Evolutionary conservation across 1,140 invertebrate species (phyloP), one percentile per base, ranked within the genome.

Genomic region (Hormaphis cornu): DNA sequence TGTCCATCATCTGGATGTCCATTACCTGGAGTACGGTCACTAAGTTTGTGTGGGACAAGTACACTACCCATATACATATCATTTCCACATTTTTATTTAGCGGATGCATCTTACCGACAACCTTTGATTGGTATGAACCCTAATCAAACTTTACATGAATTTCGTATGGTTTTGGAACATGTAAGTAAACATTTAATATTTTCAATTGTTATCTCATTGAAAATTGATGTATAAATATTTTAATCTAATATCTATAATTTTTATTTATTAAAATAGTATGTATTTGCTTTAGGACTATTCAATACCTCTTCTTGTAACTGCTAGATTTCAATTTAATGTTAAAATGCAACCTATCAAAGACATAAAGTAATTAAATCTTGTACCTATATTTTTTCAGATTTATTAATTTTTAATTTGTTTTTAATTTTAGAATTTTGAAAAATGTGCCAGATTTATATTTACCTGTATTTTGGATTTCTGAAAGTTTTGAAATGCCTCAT

Each of bases 241-340:
- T n/a, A n/a, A n/a, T n/a, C n/a, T n/a, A n/a, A n/a, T n/a, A n/a
- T n/a, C n/a, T n/a, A n/a, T n/a, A n/a, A n/a, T n/a, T n/a, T n/a
- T n/a, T n/a, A 42, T n/a, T n/a, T 42, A n/a, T 42, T n/a, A 24
- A 16, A 26, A 24, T 30, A 8, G 24, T 26, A 40, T 2, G 26
- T 70, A n/a, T 28, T 40, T 37, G 6, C 82, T 82, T 42, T 76
- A 89, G 86, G 83, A 77, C 63, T 82, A 86, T 20, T 89, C 88
- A 18, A 82, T 92, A 46, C 87, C 88, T 1, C 72, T 91, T 9
- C 83, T 88, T 69, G 89, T 90, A 1, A 80, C 84, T 0, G 89
- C 86, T 0, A 81, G 86, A 72, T 83, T 92, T 71, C 90, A 92
- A 79, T 80, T 90, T 37, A 92, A 91, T 75, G 81, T 91, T 71